Evolutionary conservation across 2,113 vertebrate genomes (phyloP).

Genomic region (Upupa epops): DNA sequence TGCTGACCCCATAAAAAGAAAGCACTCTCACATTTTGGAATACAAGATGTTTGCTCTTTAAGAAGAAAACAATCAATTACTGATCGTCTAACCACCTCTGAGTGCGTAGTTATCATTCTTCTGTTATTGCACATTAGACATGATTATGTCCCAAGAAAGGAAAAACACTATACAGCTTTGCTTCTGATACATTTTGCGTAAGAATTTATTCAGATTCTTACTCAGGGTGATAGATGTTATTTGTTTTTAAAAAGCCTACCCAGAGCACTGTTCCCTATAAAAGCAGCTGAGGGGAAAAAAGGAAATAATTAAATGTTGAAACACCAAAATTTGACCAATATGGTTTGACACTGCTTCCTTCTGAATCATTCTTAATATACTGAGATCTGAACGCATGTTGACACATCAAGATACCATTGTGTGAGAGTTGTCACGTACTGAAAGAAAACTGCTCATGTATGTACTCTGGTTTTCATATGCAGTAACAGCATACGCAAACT

Average conservation of each 20-base stretch:
- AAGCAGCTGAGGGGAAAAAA: background rate
- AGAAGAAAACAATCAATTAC: constrained; percentile 42
- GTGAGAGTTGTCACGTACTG: background rate
- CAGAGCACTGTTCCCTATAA: background rate
- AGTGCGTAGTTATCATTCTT: background rate
- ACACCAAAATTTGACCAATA: constrained; percentile 1
- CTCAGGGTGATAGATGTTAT: background rate
- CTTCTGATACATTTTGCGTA: background rate
- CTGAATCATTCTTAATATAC: background rate
- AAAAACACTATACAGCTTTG: background rate
- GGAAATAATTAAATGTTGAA: background rate
- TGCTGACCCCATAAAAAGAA: constrained; percentile 7
- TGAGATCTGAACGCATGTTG: constrained; percentile 12
- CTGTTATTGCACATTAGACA: background rate
- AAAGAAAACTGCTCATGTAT: background rate
- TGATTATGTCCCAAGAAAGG: background rate
- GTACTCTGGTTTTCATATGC: background rate
- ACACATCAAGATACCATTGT: background rate
- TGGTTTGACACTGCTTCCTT: constrained; percentile 15
- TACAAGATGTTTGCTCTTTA: constrained; percentile 23
- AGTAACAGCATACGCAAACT: background rate
- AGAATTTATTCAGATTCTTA: background rate
- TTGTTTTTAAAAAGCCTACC: background rate
- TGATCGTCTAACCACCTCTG: background rate
- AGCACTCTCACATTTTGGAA: background rate